Conservation (phyloP, 2,888 invertebrate genomes). For the Nomada lathburiana region DNA sequence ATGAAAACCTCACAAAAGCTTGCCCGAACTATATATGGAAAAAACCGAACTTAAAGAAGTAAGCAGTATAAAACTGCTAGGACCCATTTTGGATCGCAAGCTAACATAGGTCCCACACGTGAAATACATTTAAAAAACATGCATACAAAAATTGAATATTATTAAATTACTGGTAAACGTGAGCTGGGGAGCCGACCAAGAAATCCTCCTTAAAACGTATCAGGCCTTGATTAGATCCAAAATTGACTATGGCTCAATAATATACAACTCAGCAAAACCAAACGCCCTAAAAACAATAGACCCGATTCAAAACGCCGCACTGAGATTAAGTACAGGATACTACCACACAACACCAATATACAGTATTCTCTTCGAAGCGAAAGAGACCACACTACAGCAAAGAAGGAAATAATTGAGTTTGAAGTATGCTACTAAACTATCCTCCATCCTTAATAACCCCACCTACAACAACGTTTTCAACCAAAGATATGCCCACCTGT, state of each 20-base stretch:
- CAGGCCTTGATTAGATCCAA: constrained; percentile 9
- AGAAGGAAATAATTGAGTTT: not conserved
- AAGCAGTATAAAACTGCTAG: too few species aligned
- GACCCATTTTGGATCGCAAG: too few species aligned
- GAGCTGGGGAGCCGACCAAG: not conserved
- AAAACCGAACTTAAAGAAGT: not conserved
- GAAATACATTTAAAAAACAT: too few species aligned
- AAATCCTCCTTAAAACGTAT: not conserved
- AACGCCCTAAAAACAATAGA: not conserved
- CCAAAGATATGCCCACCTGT: not conserved
- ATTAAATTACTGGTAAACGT: too few species aligned
- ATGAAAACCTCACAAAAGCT: too few species aligned
- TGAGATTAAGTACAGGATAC: not conserved
- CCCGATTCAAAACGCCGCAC: not conserved
- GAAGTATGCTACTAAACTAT: not conserved
- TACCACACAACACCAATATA: not conserved
- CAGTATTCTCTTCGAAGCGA: not conserved
- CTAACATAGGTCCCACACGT: too few species aligned
- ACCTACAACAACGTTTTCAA: not conserved
- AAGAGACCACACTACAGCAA: not conserved
- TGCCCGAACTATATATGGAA: not conserved
- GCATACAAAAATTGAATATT: too few species aligned
- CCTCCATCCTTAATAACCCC: not conserved
- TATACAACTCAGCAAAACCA: not conserved
- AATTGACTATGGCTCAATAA: not conserved